phyloP scores from a whole-genome alignment of 2,888 invertebrate species.

The Blera fallax region DNA sequence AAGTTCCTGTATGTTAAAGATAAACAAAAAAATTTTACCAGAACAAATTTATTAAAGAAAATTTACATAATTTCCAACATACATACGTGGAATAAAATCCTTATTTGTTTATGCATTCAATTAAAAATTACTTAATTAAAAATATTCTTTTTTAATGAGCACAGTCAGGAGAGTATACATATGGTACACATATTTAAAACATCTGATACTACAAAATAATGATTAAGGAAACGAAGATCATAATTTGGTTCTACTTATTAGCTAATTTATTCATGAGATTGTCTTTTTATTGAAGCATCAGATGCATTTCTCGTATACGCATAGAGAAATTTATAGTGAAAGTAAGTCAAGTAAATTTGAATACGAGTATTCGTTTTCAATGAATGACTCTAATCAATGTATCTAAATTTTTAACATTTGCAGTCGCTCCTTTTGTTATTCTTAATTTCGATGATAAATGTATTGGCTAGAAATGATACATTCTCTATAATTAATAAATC shows the following conservation, averaged over 20 bases:
- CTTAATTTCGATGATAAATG: not conserved
- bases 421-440: not conserved
- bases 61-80: conserved; percentile 19
- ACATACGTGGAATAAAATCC: not conserved
- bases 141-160: conserved; percentile 9
- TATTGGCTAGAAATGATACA: not conserved
- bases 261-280: conserved; percentile 24
- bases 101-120: conserved; percentile 18
- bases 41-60: conserved; percentile 7
- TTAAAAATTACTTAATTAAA: conserved; percentile 17
- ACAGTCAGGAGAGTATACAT: not conserved
- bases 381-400: not conserved
- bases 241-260: conserved; percentile 20
- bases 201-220: not conserved
- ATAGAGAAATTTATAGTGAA: not conserved
- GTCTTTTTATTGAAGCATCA: not conserved
- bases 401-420: not conserved
- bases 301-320: not conserved
- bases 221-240: not conserved
- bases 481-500: not conserved
- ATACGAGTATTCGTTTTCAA: not conserved
- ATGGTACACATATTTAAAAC: not conserved
- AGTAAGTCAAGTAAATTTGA: not conserved
- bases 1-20: conserved; percentile 1
- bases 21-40: conserved; percentile 7